These are phyloP conservation scores for Agapetus fuscipes DNA, from an alignment of 2,888 invertebrate species.

Conservation along the genomic window DNA sequence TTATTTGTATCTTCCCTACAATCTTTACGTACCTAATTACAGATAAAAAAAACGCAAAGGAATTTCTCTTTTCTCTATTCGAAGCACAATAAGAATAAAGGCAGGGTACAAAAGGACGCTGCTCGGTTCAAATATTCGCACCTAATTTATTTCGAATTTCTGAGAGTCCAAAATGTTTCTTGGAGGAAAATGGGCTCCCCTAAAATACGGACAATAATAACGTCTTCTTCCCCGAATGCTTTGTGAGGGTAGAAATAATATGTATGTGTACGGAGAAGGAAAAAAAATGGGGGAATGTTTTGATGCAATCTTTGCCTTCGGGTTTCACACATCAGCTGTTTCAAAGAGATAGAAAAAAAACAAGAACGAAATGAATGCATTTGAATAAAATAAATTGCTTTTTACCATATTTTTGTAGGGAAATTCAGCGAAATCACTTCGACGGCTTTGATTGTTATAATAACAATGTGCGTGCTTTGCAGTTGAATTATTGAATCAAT, in stretches of 20 bases:
- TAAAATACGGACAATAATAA: conserved; percentile 15
- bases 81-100: neutral
- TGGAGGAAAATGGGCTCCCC: conserved; percentile 5
- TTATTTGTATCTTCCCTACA: too few relatives aligned
- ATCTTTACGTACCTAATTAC: too few relatives aligned
- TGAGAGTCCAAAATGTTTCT: conserved; percentile 6
- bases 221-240: conserved; percentile 16
- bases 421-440: too few relatives aligned
- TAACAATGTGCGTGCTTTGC: too few relatives aligned
- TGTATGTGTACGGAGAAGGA: conserved; percentile 7
- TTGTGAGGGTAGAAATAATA: conserved; percentile 15
- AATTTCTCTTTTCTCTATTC: too few relatives aligned
- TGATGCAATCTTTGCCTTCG: conserved; percentile 21
- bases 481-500: too few relatives aligned
- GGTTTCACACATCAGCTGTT: conserved; percentile 21
- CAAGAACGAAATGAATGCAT: conserved; percentile 18
- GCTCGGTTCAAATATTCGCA: conserved; percentile 9
- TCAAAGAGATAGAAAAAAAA: conserved; percentile 17
- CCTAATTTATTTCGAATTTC: conserved; percentile 18
- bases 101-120: conserved; percentile 2
- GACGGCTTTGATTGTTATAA: too few relatives aligned
- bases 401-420: conserved; percentile 2
- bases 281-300: conserved; percentile 8
- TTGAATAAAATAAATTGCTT: conserved; percentile 22
- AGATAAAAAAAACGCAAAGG: neutral